Conservation (phyloP, 1,140 invertebrate genomes). For the Nymphalis io region DNA sequence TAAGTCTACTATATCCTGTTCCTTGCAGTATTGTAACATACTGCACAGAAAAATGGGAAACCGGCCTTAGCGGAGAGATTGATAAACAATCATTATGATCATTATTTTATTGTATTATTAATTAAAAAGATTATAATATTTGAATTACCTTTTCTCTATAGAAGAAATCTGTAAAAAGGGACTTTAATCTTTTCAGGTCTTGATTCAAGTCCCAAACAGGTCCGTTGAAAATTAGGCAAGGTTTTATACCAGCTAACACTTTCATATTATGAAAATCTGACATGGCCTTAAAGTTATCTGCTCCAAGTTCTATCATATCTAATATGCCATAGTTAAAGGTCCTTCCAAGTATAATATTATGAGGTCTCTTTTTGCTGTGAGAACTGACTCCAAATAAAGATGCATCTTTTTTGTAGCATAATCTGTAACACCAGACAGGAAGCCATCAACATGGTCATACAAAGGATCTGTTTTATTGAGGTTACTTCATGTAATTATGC, state of each 20-base stretch:
- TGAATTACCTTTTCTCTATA: conserved; percentile 86
- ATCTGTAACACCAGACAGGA: conserved; percentile 66
- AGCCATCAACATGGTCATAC: too few relatives aligned
- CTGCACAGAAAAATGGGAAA: too few relatives aligned
- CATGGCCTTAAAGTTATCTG: conserved; percentile 91
- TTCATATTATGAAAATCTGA: conserved; percentile 91
- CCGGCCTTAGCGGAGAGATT: too few relatives aligned
- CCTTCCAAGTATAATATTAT: conserved; percentile 94
- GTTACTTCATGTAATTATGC: too few relatives aligned
- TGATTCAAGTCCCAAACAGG: conserved; percentile 92
- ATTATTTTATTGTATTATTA: not conserved
- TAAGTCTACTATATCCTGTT: too few relatives aligned
- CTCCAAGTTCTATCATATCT: conserved; percentile 98
- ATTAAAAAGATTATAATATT: not conserved
- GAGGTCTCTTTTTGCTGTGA: conserved; percentile 96
- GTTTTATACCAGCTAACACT: conserved; percentile 91
- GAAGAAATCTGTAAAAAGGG: conserved; percentile 96
- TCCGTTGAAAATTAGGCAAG: conserved; percentile 96
- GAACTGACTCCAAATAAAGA: conserved; percentile 94
- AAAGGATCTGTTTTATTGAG: too few relatives aligned
- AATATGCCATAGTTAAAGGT: conserved; percentile 94
- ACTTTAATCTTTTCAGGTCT: conserved; percentile 92
- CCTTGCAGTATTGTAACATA: too few relatives aligned
- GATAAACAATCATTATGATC: too few relatives aligned
- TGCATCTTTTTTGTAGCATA: conserved; percentile 92